Percentiles rank a stretch among this genome's conserved stretches.
Evolutionary conservation across 2,888 invertebrate species (phyloP).

Genomic region (Tetranychus truncatus): DNA sequence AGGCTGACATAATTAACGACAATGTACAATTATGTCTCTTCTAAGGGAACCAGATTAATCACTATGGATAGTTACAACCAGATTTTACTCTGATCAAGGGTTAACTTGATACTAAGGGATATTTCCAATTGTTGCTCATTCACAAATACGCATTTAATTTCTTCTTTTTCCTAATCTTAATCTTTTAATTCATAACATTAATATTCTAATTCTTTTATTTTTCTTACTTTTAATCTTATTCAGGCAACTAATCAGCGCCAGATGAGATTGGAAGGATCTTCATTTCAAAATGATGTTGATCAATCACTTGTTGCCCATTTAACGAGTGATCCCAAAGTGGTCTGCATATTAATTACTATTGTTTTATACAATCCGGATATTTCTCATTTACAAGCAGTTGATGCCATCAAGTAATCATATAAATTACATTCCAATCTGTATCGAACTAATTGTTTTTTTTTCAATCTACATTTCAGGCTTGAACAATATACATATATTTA

Average conservation of each 20-base stretch:
- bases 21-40: no score
- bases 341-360: background rate
- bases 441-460: background rate
- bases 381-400: background rate
- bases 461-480: conserved; percentile 13
- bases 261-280: background rate
- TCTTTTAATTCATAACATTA: no score
- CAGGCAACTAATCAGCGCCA: background rate
- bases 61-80: no score
- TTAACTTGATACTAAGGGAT: no score
- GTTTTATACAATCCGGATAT: background rate
- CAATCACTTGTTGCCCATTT: background rate
- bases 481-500: conserved; percentile 26
- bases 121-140: no score
- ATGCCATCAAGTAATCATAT: background rate
- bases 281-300: background rate
- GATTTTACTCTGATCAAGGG: no score
- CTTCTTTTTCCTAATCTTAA: no score
- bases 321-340: background rate
- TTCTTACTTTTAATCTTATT: no score
- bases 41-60: no score
- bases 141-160: no score
- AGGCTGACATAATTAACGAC: no score
- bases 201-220: no score
- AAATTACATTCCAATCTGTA: background rate